Evolutionary conservation across 2,888 invertebrate genomes (phyloP), one percentile per base, ranked within the genome.

Genomic region (Ormyrus pomaceus): DNA sequence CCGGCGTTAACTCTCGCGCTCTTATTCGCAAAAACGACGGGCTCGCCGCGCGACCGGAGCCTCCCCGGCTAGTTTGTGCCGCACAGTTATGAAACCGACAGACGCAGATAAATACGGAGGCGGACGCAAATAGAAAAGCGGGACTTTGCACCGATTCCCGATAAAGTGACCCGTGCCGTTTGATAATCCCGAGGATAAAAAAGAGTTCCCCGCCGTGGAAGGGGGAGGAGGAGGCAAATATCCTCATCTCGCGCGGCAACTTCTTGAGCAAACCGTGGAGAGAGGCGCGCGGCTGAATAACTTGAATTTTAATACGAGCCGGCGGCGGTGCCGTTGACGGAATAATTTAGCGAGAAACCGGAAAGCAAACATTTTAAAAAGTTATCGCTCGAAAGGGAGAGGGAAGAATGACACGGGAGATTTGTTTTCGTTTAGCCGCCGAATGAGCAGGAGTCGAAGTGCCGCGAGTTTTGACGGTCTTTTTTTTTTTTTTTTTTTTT

Each of bases 341-440:
- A 79, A 75, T 75, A 75, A 74, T 79, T 75, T 70, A 79, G 70
- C 82, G 80, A 78, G 76, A 83, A 86, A 84, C 86, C 72, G 66
- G 66, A 72, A 87, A 88, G 87, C 86, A 86, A 86, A 86, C 86
- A 83, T 82, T 86, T 85, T 84, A 83, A 75, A 70, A 79, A 74
- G 79, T 79, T 74, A 70, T 70, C 48, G 74, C 19, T 19, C 19
- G 19, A 19, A 19, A 19, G 19, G 48, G 61, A 10, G 5, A 10
- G 51, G 59, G 10, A 10, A 58, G 59, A 46, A 53, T 46, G 77
- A 61, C 66, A 59, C 73, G 65, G 62, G 68, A 48, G 74, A 75
- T 79, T 79, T 79, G 53, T 79, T 79, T 70, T 79, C 70, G 75
- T 59, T 79, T 73, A 59, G 68, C 65, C 58, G 53, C 74, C 11